phyloP scores from a whole-genome alignment of 2,113 vertebrate species.

The Tichodroma muraria region DNA sequence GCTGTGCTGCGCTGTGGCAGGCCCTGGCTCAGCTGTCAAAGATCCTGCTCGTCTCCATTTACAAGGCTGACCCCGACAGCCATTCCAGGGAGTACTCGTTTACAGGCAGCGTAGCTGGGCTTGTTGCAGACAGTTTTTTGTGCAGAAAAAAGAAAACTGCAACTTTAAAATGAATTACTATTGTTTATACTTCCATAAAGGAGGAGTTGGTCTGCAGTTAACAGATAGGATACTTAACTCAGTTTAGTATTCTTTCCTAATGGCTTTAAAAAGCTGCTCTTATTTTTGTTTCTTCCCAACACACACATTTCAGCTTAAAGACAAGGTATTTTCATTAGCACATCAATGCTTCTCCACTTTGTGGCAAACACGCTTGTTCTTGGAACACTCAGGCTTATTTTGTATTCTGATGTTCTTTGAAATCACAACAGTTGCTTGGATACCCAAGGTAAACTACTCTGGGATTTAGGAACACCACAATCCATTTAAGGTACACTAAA shows the following conservation, averaged over 20 bases:
- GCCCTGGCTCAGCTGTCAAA: not conserved
- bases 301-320: not conserved
- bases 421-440: not conserved
- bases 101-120: not conserved
- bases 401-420: not conserved
- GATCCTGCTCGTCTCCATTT: not conserved
- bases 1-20: not conserved
- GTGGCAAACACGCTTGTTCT: not conserved
- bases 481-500: not conserved
- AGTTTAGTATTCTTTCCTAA: not conserved
- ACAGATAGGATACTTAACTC: not conserved
- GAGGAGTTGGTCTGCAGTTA: not conserved
- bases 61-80: not conserved
- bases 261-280: not conserved
- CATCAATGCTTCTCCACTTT: not conserved
- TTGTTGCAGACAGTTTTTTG: not conserved
- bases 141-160: not conserved
- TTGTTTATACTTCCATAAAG: not conserved
- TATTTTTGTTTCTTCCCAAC: not conserved
- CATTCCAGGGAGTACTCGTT: not conserved
- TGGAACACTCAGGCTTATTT: not conserved
- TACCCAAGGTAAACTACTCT: not conserved
- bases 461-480: not conserved
- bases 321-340: not conserved
- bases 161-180: not conserved